phyloP scores from a whole-genome alignment of 2,888 invertebrate species.

The Heliconius erato region DNA sequence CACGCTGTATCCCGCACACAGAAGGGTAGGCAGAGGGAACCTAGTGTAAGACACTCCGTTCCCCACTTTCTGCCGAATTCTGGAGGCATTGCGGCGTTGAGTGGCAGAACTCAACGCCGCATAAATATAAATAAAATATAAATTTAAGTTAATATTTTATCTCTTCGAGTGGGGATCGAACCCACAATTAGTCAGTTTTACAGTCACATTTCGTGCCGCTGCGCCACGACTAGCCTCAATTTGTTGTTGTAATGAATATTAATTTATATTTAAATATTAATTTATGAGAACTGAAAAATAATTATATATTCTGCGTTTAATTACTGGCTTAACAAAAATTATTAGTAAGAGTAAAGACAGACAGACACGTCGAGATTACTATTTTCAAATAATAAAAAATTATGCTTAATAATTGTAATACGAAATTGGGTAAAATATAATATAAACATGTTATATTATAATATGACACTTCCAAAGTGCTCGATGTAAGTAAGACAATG shows the following conservation, averaged over 20 bases:
- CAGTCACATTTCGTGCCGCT: too few species aligned
- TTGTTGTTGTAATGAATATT: neutral
- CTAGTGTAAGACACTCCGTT: too few species aligned
- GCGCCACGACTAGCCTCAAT: neutral
- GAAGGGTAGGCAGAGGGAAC: too few species aligned
- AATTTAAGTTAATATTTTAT: too few species aligned
- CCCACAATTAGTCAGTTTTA: too few species aligned
- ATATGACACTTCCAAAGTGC: conserved; percentile 21
- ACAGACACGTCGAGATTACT: neutral
- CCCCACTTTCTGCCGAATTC: too few species aligned
- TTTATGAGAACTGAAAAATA: neutral
- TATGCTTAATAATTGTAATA: neutral
- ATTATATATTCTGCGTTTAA: neutral
- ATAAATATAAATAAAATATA: too few species aligned
- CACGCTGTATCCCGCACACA: too few species aligned
- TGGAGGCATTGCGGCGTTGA: too few species aligned
- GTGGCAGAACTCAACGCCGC: too few species aligned
- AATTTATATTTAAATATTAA: neutral
- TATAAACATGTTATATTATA: neutral
- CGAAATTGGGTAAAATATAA: neutral
- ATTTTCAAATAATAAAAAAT: too few species aligned
- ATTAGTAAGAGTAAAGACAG: neutral
- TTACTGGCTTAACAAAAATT: neutral
- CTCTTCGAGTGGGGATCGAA: too few species aligned
- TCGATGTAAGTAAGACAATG: conserved; percentile 50